phyloP scores from a whole-genome alignment of 2,797 vertebrate species.

The Atherinosoma microstoma region DNA sequence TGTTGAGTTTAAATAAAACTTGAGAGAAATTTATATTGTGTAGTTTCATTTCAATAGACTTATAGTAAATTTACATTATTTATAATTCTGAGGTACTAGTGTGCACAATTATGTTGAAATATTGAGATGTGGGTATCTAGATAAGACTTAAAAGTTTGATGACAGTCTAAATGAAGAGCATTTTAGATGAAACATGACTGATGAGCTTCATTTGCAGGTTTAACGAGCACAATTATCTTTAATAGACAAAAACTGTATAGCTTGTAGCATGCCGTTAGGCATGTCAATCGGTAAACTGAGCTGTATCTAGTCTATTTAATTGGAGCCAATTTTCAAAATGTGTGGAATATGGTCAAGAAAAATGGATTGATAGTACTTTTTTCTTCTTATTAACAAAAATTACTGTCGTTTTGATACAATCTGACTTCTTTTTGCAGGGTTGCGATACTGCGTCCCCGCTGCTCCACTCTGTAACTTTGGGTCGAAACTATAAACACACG shows the following conservation, averaged over 20 bases:
- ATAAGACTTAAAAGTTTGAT: background rate
- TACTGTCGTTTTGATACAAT: no score
- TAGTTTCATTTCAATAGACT: background rate
- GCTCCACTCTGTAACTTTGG: no score
- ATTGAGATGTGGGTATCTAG: background rate
- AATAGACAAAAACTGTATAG: background rate
- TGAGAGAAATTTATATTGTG: background rate
- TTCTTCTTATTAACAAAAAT: no score
- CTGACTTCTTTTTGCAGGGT: background rate
- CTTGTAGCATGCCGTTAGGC: background rate
- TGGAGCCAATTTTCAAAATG: background rate
- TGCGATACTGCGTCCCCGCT: no score
- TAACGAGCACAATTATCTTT: background rate
- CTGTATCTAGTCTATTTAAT: background rate
- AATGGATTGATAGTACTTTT: background rate
- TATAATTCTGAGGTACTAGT: background rate
- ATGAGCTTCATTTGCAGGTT: background rate
- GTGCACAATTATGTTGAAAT: background rate
- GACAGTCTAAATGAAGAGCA: background rate
- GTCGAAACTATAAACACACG: no score
- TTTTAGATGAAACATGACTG: background rate
- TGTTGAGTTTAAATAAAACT: background rate
- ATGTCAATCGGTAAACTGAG: background rate
- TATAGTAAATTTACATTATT: background rate
- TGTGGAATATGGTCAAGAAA: background rate